Conservation (phyloP, 1,140 invertebrate species). For the Pentalonia nigronervosa region DNA sequence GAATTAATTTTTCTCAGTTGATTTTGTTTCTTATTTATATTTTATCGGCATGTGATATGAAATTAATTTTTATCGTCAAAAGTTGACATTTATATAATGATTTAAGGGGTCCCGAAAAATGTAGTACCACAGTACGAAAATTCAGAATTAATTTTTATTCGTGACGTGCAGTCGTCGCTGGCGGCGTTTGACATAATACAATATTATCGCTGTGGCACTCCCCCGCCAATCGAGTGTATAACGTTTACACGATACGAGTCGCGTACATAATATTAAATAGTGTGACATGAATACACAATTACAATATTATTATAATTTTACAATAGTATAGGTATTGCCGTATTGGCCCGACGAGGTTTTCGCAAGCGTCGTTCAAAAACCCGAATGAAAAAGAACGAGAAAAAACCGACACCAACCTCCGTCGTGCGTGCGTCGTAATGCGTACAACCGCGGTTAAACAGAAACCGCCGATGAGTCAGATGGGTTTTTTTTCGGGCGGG, state of each 20-base stretch:
- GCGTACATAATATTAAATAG: too few species aligned
- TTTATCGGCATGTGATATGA: too few species aligned
- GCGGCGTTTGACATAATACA: not conserved
- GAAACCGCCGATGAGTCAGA: slow-evolving; percentile 51
- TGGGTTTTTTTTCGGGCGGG: slow-evolving; percentile 47
- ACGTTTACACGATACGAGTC: not conserved
- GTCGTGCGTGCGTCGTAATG: not conserved
- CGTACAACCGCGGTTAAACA: not conserved
- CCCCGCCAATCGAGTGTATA: not conserved
- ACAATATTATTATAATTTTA: not conserved
- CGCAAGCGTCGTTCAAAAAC: not conserved
- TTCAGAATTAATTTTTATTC: not conserved
- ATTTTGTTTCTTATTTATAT: too few species aligned
- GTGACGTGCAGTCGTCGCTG: not conserved
- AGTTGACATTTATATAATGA: not conserved
- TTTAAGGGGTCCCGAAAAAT: not conserved
- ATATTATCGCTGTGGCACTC: not conserved
- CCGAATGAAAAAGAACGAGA: not conserved
- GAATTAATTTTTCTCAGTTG: too few species aligned
- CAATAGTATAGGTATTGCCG: not conserved
- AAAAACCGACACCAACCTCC: not conserved
- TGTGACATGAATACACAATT: not conserved
- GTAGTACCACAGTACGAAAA: not conserved
- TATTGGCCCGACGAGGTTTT: not conserved
- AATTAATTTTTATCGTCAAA: not conserved